These are phyloP conservation scores for Scaptodrosophila latifasciaeformis DNA, from an alignment of 2,888 invertebrate genomes.

Conservation along the genomic window DNA sequence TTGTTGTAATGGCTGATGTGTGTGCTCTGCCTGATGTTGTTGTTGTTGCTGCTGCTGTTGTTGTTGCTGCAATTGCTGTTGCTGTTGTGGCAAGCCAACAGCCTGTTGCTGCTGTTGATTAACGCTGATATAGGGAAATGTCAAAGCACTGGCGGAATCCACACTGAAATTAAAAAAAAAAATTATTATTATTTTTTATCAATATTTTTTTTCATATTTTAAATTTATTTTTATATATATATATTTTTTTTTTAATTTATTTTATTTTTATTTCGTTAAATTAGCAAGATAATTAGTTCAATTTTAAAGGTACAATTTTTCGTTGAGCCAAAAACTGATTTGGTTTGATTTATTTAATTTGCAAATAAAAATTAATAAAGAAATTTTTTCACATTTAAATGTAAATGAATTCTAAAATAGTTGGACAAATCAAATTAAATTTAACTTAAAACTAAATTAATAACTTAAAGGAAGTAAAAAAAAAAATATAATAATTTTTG, in stretches of 20 bases:
- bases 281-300: too few relatives aligned
- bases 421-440: too few relatives aligned
- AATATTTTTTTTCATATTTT: background rate
- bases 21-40: constrained; percentile 28
- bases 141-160: constrained; percentile 69
- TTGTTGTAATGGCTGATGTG: constrained; percentile 28
- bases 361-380: too few relatives aligned
- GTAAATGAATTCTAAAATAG: too few relatives aligned
- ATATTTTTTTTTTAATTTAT: background rate
- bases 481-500: background rate
- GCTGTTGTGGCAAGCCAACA: constrained; percentile 24
- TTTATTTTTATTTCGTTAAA: background rate
- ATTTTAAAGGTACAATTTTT: too few relatives aligned
- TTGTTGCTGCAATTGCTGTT: constrained; percentile 21
- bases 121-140: constrained; percentile 78
- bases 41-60: constrained; percentile 20
- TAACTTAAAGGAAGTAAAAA: too few relatives aligned
- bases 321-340: too few relatives aligned
- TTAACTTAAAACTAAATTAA: too few relatives aligned
- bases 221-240: background rate
- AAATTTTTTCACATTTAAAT: too few relatives aligned
- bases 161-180: constrained; percentile 24
- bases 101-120: constrained; percentile 16
- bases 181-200: background rate
- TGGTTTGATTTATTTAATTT: too few relatives aligned